Conservation (phyloP, 1,140 invertebrate species). For the Drosophila sp. region DNA sequence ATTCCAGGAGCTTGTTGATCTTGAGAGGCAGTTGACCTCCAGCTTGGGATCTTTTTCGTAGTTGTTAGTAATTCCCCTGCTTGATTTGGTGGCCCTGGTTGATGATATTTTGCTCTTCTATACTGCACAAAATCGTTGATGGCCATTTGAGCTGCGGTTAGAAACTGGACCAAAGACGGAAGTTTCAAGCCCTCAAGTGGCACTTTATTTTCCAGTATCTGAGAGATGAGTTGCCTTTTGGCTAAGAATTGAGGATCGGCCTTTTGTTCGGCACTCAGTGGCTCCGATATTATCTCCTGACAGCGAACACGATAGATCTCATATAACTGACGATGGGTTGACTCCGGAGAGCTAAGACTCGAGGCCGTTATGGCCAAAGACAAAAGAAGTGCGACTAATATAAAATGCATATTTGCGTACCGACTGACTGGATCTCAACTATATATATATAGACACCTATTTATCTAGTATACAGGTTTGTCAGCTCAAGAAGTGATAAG, state of each 20-base stretch:
- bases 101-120: neutral
- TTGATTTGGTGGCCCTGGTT: too few relatives aligned
- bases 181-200: neutral
- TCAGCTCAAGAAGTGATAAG: slow-evolving; percentile 1
- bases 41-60: too few relatives aligned
- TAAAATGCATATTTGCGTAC: neutral
- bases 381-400: neutral
- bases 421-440: slow-evolving; percentile 5
- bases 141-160: neutral
- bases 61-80: too few relatives aligned
- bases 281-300: neutral
- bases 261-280: neutral
- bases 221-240: neutral
- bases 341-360: neutral
- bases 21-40: too few relatives aligned
- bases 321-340: neutral
- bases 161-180: neutral
- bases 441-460: neutral
- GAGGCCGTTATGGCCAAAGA: neutral
- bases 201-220: too few relatives aligned
- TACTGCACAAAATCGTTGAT: neutral
- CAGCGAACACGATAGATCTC: neutral
- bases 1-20: too few relatives aligned
- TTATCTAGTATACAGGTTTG: neutral
- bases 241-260: neutral